A percentile compares a stretch with the other conserved stretches of the same genome.
phyloP scores from a whole-genome alignment of 2,797 vertebrate genomes.

The Chelonia mydas region DNA sequence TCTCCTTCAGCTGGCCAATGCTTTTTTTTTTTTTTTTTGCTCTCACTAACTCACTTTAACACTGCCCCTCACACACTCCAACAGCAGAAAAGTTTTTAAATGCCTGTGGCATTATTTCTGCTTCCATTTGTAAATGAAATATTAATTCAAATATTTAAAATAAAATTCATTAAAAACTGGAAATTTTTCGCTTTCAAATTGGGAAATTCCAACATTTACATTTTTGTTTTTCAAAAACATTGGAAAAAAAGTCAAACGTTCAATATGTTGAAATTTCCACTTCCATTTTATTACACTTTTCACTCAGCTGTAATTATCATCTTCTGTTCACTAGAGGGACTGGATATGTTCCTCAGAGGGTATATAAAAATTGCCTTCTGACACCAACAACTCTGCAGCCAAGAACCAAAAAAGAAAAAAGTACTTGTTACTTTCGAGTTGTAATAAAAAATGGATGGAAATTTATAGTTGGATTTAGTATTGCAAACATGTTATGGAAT shows the following conservation, averaged over 20 bases:
- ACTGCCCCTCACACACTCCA: not conserved
- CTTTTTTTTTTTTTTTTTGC: no score
- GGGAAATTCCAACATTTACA: not conserved
- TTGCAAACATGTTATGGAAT: not conserved
- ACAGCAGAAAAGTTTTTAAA: not conserved
- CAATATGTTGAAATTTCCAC: not conserved
- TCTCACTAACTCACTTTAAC: not conserved
- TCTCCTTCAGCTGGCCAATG: not conserved
- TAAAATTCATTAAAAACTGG: not conserved
- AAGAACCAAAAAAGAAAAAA: not conserved
- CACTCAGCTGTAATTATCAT: not conserved
- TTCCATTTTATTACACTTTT: not conserved
- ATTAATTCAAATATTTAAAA: no score
- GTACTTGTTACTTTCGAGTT: not conserved
- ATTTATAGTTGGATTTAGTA: slow-evolving; percentile 13
- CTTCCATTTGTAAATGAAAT: not conserved
- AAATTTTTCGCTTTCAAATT: not conserved
- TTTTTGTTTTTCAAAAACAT: not conserved
- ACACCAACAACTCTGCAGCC: not conserved
- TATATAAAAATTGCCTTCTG: slow-evolving; percentile 2
- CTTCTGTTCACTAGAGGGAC: slow-evolving; percentile 4
- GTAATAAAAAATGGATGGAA: not conserved
- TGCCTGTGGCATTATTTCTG: not conserved
- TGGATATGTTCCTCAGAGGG: not conserved
- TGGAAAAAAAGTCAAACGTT: not conserved